Base-by-base conservation (phyloP, 1,140 invertebrate species). In the Drosophila nikananu region DNA sequence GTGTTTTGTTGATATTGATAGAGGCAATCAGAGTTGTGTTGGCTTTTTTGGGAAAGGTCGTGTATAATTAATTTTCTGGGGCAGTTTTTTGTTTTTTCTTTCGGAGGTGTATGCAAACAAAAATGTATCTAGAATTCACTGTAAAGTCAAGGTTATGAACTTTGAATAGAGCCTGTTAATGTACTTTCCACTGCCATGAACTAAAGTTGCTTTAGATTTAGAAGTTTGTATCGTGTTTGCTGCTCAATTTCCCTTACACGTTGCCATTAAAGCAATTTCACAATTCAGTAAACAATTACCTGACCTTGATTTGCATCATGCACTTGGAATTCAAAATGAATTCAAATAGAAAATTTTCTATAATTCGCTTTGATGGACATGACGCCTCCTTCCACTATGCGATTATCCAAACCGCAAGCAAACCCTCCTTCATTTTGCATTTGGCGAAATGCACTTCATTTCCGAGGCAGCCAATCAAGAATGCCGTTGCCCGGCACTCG, bases 61-160 rank as follows among this genome's bases (percentile, higher is more conserved):
- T 77, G 73, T 77, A 60, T 68, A 68, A 77, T 77, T 77, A 77
- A 67, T 77, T 77, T 35, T 52, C 25, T n/a, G 10, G 46, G 17
- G 39, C 21, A 23, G 15, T 57, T 35, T 17, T 7, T 15, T 25
- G 13, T 17, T 17, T 23, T 21, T 44, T 2, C 35, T 54, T 44
- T 27, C 12, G 23, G 17, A 64, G 44, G 30, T 75, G 62, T 30
- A 71, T 67, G 54, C 30, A 71, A 54, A 13, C 25, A 55, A 9
- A 17, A n/a, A 21, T 55, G 30, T 30, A 67, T 37, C 37, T 27
- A 2, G 10, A n/a, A 25, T 2, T 8, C 66, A 59, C 19, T 46
- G 32, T 13, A 46, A 77, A 46, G 37, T 55, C 63, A 71, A 71
- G 66, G 66, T 66, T 70, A 30, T 32, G 32, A 27, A n/a, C n/a